Evolutionary conservation across 2,888 invertebrate genomes (phyloP), one percentile per base, ranked within the genome.

Genomic region (Drosophila maculinotata): DNA sequence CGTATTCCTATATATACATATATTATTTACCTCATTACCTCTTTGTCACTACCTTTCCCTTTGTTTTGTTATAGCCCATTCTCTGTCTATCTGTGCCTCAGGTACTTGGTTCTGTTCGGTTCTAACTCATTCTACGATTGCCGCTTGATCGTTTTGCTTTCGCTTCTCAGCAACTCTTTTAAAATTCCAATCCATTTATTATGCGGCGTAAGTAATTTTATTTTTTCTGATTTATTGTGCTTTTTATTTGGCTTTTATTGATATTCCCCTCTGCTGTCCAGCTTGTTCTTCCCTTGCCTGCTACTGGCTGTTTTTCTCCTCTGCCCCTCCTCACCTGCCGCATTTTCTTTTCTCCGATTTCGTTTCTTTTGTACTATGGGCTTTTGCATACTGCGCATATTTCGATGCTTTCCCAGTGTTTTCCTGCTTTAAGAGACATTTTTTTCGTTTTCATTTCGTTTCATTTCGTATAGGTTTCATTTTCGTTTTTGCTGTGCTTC

Each of bases 341-440:
- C 51, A 33, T 39, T 35, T 58, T 48, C 56, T 36, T 44, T 35
- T 31, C 15, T n/a, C n/a, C n/a, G n/a, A n/a, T 58, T 53, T 59
- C 9, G 39, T n/a, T 42, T 62, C 36, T 62, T 69, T 67, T 53
- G 49, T 59, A 58, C 45, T 12, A 17, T 54, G 39, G 30, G 44
- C 39, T 69, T 81, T 81, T 81, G 87, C 81, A 77, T 84, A 71
- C 71, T 74, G 71, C 67, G 81, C 81, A 86, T 67, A 69, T 80
- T 82, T 73, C 15, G 52, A 8, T 59, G 52, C 51, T 57, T 52
- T 47, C 58, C 64, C 60, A 76, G 69, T 63, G n/a, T 80, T 84
- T 79, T 79, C 72, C 72, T 62, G 67, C 66, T 65, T 85, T 56
- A 42, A 49, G 53, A 33, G 48, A 69, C 74, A 66, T 47, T 68